Base-by-base conservation (phyloP, 2,113 vertebrate species). In the Microtus montanus region DNA sequence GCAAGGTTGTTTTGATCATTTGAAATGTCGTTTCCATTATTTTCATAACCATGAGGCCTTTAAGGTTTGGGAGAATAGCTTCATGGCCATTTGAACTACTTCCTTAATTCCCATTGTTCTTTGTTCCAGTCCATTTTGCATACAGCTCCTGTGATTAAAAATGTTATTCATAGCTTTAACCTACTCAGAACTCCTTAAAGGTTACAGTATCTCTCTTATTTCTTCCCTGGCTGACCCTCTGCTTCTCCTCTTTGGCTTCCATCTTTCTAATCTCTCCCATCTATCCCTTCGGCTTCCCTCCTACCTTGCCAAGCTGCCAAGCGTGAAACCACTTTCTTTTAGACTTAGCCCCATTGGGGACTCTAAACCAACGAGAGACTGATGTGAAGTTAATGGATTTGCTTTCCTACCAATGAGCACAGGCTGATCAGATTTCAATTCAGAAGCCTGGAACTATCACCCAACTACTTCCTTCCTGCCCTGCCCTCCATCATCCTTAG, bases 1-100 rank as follows among this genome's bases (percentile, higher is more conserved):
- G 92, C 91, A 95, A 94, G 92, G 73, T 74, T 95, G 87, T 97
- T 97, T 96, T 95, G 96, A 97, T 96, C 85, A 95, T 92, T 93
- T 83, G 63, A 96, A 96, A 95, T 96, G 92, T 92, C 94, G 95
- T 95, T 88, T 95, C 95, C 92, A 96, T 94, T 94, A 92, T 95
- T 96, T 96, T 91, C 87, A 84, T 92, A 92, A 92, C 87, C 93
- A 95, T 20, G 80, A 93, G 89, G 91, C 70, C 87, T 95, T 87
- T 83, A 83, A 84, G 80, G 71, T 92, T 96, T 96, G 71, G 88
- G 92, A 95, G 91, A 92, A 92, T 87, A 61, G 33, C 71, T 95
- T 91, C 87, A n/a, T 92, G 90, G 92, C 52, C 90, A 71, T 93
- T 94, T 97, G 83, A 97, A 91, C 94, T 87, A 49, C 91, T 93